Conservation (phyloP, 2,888 invertebrate genomes). For the Ptychoptera albimana region DNA sequence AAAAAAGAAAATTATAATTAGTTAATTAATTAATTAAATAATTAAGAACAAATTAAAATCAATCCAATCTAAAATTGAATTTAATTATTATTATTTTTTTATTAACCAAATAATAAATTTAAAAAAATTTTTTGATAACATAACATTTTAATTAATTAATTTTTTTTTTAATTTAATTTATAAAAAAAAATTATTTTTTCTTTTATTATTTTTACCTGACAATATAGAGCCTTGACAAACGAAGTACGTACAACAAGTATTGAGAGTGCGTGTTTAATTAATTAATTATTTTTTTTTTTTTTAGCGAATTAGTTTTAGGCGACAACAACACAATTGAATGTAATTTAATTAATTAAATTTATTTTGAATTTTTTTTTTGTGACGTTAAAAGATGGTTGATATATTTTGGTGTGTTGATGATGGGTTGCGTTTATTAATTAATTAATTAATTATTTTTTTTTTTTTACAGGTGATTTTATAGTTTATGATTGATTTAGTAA, state of each 20-base stretch:
- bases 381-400: too few species aligned
- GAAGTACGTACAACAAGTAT: slow-evolving; percentile 1
- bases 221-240: slow-evolving; percentile 29
- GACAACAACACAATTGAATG: too few species aligned
- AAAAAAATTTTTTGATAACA: slow-evolving; percentile 1
- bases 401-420: too few species aligned
- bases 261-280: neutral
- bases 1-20: neutral
- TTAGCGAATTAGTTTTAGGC: neutral
- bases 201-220: slow-evolving; percentile 26
- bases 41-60: neutral
- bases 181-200: slow-evolving; percentile 7
- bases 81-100: neutral
- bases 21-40: too few species aligned
- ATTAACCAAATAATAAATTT: neutral
- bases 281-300: neutral
- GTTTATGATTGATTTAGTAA: too few species aligned
- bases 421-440: too few species aligned
- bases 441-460: too few species aligned
- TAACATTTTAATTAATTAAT: slow-evolving; percentile 4
- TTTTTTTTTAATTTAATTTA: slow-evolving; percentile 2
- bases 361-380: neutral
- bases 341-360: too few species aligned
- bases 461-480: too few species aligned
- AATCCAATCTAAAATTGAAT: neutral